Conservation (phyloP, 2,888 invertebrate species). For the Papilio protenor region DNA sequence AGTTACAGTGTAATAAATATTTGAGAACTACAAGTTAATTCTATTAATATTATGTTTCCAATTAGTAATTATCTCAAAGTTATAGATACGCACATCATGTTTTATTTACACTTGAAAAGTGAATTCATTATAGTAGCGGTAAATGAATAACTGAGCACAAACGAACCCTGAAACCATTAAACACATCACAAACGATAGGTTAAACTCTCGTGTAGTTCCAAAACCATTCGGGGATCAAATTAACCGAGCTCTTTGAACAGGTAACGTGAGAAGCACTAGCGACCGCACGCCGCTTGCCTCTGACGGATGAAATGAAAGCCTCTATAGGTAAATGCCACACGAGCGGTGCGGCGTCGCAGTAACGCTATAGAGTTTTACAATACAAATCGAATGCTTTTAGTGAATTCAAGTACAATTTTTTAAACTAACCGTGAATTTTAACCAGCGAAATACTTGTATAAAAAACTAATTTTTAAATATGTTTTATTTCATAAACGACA, state of each 20-base stretch:
- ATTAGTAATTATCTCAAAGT: neutral
- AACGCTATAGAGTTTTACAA: neutral
- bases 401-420: neutral
- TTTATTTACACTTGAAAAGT: neutral
- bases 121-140: neutral
- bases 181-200: conserved; percentile 38
- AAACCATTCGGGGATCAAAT: conserved; percentile 41
- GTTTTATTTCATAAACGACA: no score
- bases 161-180: conserved; percentile 27
- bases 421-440: neutral
- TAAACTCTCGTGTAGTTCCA: conserved; percentile 37
- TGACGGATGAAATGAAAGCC: conserved; percentile 41
- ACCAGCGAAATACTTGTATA: no score
- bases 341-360: neutral
- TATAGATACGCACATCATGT: neutral
- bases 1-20: no score
- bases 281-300: conserved; percentile 41
- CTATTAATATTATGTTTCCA: neutral
- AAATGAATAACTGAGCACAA: neutral
- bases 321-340: neutral
- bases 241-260: conserved; percentile 42
- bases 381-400: neutral
- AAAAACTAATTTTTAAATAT: no score
- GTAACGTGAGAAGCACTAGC: conserved; percentile 41
- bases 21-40: neutral